Evolutionary conservation across 2,888 invertebrate species (phyloP).

Genomic region (Isotomurus palustris): DNA sequence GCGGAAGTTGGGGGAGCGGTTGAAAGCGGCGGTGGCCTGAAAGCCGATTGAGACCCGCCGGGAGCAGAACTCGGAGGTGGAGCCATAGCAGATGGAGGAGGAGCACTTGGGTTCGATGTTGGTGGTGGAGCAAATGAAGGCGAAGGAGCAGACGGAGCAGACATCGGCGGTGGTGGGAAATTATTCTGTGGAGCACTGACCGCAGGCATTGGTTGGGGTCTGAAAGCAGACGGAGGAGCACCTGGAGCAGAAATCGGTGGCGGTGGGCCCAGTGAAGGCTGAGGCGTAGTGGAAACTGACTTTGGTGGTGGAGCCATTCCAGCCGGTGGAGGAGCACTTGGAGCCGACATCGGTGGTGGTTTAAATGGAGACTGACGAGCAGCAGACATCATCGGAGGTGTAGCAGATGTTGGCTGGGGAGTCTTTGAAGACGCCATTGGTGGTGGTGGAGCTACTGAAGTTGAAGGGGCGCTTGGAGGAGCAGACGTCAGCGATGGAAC

Average conservation of each 20-base stretch:
- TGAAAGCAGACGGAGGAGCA: not conserved
- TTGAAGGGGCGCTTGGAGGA: too few relatives aligned
- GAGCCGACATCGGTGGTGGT: constrained; percentile 1
- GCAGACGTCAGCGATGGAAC: not conserved
- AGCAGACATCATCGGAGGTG: not conserved
- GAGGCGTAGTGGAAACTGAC: too few relatives aligned
- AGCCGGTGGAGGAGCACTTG: constrained; percentile 6
- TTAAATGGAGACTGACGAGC: constrained; percentile 11
- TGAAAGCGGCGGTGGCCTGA: too few relatives aligned
- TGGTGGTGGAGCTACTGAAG: constrained; percentile 5
- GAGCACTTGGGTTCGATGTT: constrained; percentile 9
- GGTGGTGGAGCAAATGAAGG: constrained; percentile 13
- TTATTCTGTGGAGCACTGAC: too few relatives aligned
- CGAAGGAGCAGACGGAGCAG: constrained; percentile 3
- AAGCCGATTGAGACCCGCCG: too few relatives aligned
- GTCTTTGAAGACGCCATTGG: not conserved
- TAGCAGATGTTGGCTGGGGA: constrained; percentile 3
- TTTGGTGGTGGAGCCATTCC: not conserved
- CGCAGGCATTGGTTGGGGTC: not conserved
- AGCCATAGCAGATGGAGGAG: not conserved
- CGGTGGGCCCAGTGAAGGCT: too few relatives aligned
- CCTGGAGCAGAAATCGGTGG: too few relatives aligned
- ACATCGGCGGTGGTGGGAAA: not conserved
- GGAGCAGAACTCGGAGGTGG: too few relatives aligned
- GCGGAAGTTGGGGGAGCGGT: constrained; percentile 1